Conservation (phyloP, 2,797 vertebrate species). For the Chiroxiphia lanceolata region DNA sequence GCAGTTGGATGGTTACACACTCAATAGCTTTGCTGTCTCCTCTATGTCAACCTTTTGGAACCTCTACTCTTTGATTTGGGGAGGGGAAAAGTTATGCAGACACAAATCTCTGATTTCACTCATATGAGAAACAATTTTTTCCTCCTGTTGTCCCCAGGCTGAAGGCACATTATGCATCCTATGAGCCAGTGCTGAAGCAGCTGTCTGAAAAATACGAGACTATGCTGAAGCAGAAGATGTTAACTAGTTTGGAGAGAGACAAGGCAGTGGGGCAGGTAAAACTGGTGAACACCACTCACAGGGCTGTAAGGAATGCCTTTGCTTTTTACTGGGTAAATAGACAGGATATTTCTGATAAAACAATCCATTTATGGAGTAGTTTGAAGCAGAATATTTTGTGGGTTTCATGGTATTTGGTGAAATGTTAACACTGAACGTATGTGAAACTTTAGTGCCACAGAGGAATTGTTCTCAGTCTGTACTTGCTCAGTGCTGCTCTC, state of each 20-base stretch:
- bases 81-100: neutral
- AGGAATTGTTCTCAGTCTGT: neutral
- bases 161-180: conserved; percentile 82
- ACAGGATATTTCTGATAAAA: neutral
- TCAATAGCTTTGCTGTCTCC: neutral
- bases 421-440: neutral
- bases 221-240: conserved; percentile 81
- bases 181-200: conserved; percentile 79
- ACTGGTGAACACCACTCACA: neutral
- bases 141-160: conserved; percentile 72
- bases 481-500: neutral
- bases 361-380: neutral
- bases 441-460: neutral
- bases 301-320: neutral
- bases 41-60: conserved; percentile 15
- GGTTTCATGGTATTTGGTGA: neutral
- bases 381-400: neutral
- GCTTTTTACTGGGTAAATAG: neutral
- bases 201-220: conserved; percentile 85
- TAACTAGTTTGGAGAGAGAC: conserved; percentile 82
- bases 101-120: conserved; percentile 16
- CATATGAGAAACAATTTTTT: neutral
- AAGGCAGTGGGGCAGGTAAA: conserved; percentile 78
- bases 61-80: neutral
- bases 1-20: neutral